phyloP scores from a whole-genome alignment of 92 coral and sea anemone genomes.

The Porites evermanni region DNA sequence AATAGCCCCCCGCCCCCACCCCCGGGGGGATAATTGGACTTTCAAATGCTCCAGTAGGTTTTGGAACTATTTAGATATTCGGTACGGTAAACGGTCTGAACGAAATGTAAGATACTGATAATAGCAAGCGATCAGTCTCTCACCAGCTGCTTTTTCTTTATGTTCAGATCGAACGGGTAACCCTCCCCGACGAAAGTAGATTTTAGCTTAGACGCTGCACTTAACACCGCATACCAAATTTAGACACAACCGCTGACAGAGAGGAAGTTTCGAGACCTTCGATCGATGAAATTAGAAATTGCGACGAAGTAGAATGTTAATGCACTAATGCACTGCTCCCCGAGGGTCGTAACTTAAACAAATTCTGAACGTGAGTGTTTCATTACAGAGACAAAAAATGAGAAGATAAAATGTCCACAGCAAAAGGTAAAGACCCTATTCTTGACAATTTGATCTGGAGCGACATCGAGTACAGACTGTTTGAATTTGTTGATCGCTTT shows the following conservation, averaged over 20 bases:
- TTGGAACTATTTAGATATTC: too few relatives aligned
- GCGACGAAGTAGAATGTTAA: not conserved
- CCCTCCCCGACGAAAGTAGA: too few relatives aligned
- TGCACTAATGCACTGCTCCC: not conserved
- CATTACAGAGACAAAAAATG: not conserved
- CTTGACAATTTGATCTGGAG: slow-evolving; percentile 87
- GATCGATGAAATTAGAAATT: not conserved
- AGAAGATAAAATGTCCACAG: not conserved
- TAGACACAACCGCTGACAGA: slow-evolving; percentile 19
- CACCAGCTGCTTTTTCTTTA: too few relatives aligned
- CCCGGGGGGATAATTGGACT: too few relatives aligned
- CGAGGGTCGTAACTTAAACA: not conserved
- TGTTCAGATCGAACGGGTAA: too few relatives aligned
- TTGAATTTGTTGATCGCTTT: slow-evolving; percentile 84
- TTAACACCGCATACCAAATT: not conserved
- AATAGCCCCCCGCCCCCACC: too few relatives aligned
- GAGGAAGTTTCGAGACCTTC: not conserved
- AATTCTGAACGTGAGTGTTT: slow-evolving; percentile 23
- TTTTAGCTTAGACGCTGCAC: not conserved
- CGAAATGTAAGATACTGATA: too few relatives aligned
- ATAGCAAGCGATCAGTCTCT: too few relatives aligned
- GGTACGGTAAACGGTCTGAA: too few relatives aligned
- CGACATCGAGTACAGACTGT: slow-evolving; percentile 72
- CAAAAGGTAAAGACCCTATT: slow-evolving; percentile 38
- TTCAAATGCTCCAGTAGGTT: too few relatives aligned